These are phyloP conservation scores for Ictalurus punctatus DNA, from an alignment of 2,113 vertebrate genomes.

Conservation along the genomic window DNA sequence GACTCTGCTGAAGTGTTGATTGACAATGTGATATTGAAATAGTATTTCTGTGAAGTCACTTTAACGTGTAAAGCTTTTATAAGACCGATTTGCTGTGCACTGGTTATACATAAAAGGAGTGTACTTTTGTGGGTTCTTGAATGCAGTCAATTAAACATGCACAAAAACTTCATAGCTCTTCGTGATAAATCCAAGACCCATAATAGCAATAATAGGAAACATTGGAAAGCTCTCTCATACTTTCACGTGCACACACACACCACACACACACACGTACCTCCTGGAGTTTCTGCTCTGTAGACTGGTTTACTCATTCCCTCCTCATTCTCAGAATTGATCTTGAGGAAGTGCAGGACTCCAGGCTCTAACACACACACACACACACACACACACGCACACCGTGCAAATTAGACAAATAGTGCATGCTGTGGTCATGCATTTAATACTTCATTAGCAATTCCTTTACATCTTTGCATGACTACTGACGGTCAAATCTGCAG, in stretches of 20 bases:
- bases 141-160: slow-evolving; percentile 9
- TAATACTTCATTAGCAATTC: neutral
- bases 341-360: slow-evolving; percentile 71
- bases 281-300: slow-evolving; percentile 65
- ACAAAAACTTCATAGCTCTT: neutral
- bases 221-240: slow-evolving; percentile 4
- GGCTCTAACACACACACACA: slow-evolving; percentile 64
- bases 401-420: slow-evolving; percentile 41
- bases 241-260: neutral
- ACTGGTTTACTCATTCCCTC: slow-evolving; percentile 67
- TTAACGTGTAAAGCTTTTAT: neutral
- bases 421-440: slow-evolving; percentile 29
- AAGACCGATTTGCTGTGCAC: neutral
- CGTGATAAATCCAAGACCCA: neutral
- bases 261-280: slow-evolving; percentile 58
- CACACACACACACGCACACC: slow-evolving; percentile 29
- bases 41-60: slow-evolving; percentile 1
- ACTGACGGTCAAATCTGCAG: neutral
- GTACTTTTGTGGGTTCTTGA: neutral
- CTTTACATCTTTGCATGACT: slow-evolving; percentile 5
- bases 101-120: neutral
- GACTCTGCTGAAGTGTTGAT: slow-evolving; percentile 7
- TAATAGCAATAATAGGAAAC: slow-evolving; percentile 1
- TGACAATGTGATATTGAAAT: slow-evolving; percentile 28
- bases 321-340: slow-evolving; percentile 73